Evolutionary conservation across 2,797 vertebrate species (phyloP).

Genomic region (Poeciliopsis presidionis): DNA sequence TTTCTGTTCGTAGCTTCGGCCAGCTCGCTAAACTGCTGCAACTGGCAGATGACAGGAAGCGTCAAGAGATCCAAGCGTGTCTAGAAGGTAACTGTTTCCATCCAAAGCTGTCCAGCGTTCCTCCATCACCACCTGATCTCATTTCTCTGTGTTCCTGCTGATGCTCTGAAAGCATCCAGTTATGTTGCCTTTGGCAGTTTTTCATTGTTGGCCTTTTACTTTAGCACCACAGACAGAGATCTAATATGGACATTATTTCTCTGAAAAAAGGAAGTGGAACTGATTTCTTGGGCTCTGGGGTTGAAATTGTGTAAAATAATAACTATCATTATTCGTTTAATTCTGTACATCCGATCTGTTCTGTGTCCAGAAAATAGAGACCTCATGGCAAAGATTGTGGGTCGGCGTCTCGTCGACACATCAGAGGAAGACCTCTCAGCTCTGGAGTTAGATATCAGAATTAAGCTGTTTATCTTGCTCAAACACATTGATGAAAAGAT

Average conservation of each 20-base stretch:
- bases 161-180: slow-evolving; percentile 36
- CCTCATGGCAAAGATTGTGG: slow-evolving; percentile 79
- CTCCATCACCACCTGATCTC: slow-evolving; percentile 45
- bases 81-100: slow-evolving; percentile 85
- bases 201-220: slow-evolving; percentile 33
- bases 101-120: slow-evolving; percentile 20
- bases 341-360: too few species aligned
- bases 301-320: neutral
- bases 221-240: slow-evolving; percentile 14
- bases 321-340: too few species aligned
- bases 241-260: slow-evolving; percentile 19
- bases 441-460: too few species aligned
- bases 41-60: slow-evolving; percentile 74
- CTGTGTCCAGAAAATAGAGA: slow-evolving; percentile 85
- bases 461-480: too few species aligned
- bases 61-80: slow-evolving; percentile 85
- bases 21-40: slow-evolving; percentile 82
- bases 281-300: neutral
- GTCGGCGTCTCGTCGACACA: slow-evolving; percentile 50
- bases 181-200: slow-evolving; percentile 33
- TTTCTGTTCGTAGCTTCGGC: slow-evolving; percentile 84
- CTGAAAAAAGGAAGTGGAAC: slow-evolving; percentile 10
- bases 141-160: slow-evolving; percentile 56
- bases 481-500: too few species aligned
- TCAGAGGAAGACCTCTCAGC: too few species aligned